Percentiles rank a stretch among this genome's conserved stretches.
These are phyloP conservation scores for Psilopsiagon aymara DNA, from an alignment of 2,113 vertebrate genomes.

Conservation along the genomic window DNA sequence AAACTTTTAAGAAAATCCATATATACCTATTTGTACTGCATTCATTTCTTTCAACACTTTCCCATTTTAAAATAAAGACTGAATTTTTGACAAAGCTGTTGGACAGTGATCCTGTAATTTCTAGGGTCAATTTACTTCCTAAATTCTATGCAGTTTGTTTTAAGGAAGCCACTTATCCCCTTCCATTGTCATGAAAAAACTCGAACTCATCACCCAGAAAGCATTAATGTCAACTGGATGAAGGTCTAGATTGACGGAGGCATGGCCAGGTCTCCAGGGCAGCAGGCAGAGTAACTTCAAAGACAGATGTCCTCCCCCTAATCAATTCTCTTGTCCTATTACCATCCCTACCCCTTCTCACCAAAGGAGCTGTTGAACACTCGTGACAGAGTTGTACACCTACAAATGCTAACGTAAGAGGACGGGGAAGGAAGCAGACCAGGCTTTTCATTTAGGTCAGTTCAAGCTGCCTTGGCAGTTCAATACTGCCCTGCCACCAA, in stretches of 20 bases:
- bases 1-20: neutral
- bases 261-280: neutral
- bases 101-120: neutral
- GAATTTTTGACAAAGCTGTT: neutral
- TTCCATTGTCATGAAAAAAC: neutral
- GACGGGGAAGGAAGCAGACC: neutral
- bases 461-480: neutral
- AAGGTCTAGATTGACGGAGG: neutral
- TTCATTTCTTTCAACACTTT: neutral
- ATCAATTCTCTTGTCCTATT: neutral
- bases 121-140: neutral
- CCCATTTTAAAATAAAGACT: neutral
- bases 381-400: neutral
- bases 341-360: neutral
- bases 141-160: neutral
- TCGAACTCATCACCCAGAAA: neutral
- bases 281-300: neutral
- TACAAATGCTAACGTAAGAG: neutral
- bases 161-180: neutral
- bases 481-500: neutral
- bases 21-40: neutral
- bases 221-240: neutral
- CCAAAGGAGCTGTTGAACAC: neutral
- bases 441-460: neutral
- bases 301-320: neutral